Evolutionary conservation across 1,140 invertebrate species (phyloP), one percentile per base, ranked within the genome.

Genomic region (Agrilus planipennis): DNA sequence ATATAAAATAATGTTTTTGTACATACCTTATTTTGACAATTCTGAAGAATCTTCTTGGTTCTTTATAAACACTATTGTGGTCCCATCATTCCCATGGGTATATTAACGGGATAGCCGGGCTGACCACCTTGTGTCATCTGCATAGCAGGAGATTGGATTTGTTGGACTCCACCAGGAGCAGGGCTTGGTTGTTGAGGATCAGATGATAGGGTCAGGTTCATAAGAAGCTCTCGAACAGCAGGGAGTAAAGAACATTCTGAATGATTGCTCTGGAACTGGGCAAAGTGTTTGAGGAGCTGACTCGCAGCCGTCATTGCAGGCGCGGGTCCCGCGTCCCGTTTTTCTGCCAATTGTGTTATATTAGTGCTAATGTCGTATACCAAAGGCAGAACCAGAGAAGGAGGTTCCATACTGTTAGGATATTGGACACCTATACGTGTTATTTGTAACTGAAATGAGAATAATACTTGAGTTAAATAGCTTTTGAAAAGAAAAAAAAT

Each of bases 311-410:
- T 70, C 32, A 79, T 73, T 2, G 74, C 70, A 1, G 72, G 65
- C 14, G 73, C 70, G 15, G 71, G 71, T 11, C 69, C 73, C 14
- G 72, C 70, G 56, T 78, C 79, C 2, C 81, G 69, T 51, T 82
- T 78, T 49, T 92, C 87, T 2, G 89, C 85, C 34, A 91, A 66
- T 52, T 86, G 83, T 4, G 89, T 89, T 6, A 82, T 67, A 64
- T 95, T 94, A 12, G 76, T 77, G 46, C 72, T 76, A 28, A 86
- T 75, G 59, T 94, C 90, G 58, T 94, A 91, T 7, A 95, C 78
- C 23, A 94, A 68, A 2, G 90, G 89, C 43, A 94, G 66, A 6
- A 91, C 79, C 16, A 96, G 58, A 3, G 84, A 81, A 6, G 80
- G 77, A 12, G 84, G 79, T 47, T 89, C 86, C 34, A 70, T 67